Conservation (phyloP, 2,888 invertebrate genomes). For the Emesis furor region DNA sequence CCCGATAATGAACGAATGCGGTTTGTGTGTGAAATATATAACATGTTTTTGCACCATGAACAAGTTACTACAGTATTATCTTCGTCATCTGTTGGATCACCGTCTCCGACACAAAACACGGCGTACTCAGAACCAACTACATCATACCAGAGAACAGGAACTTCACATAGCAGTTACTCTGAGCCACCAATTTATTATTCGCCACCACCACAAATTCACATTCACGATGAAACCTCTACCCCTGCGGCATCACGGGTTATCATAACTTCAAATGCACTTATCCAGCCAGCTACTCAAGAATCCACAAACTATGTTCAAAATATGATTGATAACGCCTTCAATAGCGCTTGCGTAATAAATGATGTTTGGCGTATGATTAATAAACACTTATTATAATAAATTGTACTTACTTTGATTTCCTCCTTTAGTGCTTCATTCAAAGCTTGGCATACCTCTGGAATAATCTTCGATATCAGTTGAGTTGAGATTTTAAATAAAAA, state of each 20-base stretch:
- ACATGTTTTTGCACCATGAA: conserved; percentile 41
- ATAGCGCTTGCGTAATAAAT: conserved; percentile 16
- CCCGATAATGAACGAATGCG: conserved; percentile 39
- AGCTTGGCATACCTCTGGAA: conserved; percentile 55
- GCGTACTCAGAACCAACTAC: conserved; percentile 20
- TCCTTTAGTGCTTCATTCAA: conserved; percentile 39
- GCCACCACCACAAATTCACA: too few relatives aligned
- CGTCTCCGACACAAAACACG: not conserved
- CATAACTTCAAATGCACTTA: conserved; percentile 31
- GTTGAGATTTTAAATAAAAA: conserved; percentile 61
- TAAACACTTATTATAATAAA: too few relatives aligned
- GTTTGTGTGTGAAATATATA: conserved; percentile 52
- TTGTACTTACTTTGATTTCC: too few relatives aligned
- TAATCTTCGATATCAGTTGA: conserved; percentile 55
- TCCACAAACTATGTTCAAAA: conserved; percentile 17
- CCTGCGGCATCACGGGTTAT: conserved; percentile 31
- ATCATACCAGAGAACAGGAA: conserved; percentile 21
- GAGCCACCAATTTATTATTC: conserved; percentile 27
- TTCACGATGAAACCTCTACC: conserved; percentile 9
- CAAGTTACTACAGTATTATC: conserved; percentile 15
- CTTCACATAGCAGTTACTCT: conserved; percentile 30
- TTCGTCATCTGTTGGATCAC: conserved; percentile 16
- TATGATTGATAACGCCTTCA: conserved; percentile 26
- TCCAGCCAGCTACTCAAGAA: conserved; percentile 27
- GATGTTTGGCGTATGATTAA: conserved; percentile 19